These are phyloP conservation scores for Eupeodes corollae DNA, from an alignment of 1,140 invertebrate genomes.

Conservation along the genomic window DNA sequence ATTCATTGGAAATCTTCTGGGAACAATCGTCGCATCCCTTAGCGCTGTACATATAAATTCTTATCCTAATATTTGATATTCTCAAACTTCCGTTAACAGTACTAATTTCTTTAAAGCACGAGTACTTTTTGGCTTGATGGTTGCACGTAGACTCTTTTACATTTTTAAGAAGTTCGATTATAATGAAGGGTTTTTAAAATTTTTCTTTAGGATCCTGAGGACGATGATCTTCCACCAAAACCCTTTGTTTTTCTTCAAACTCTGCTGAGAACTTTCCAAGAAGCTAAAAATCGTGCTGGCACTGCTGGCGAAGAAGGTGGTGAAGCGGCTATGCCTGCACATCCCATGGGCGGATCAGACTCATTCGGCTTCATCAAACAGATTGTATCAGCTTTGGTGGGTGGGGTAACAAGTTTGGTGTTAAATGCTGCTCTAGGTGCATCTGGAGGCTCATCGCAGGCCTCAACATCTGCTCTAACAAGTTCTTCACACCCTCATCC, in stretches of 20 bases:
- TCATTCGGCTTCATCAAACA: slow-evolving; percentile 30
- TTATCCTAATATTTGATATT: not conserved
- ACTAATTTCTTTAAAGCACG: not conserved
- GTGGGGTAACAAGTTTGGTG: slow-evolving; percentile 24
- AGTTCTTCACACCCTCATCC: slow-evolving; percentile 2
- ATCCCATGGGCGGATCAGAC: slow-evolving; percentile 17
- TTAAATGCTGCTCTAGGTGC: slow-evolving; percentile 30
- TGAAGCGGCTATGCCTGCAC: slow-evolving; percentile 19
- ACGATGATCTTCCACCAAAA: slow-evolving; percentile 24
- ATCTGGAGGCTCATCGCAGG: slow-evolving; percentile 26
- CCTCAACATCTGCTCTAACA: slow-evolving; percentile 21
- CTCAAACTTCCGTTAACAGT: slow-evolving; percentile 11
- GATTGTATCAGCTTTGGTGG: slow-evolving; percentile 26
- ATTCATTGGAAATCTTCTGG: slow-evolving; percentile 36
- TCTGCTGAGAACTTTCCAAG: slow-evolving; percentile 23
- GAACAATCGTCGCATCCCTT: slow-evolving; percentile 29
- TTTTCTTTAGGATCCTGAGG: slow-evolving; percentile 27
- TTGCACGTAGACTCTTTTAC: not conserved
- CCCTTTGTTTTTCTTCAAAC: slow-evolving; percentile 27
- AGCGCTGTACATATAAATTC: slow-evolving; percentile 34
- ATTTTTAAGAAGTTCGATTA: not conserved
- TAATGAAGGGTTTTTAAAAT: not conserved
- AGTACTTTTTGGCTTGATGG: not conserved
- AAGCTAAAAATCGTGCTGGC: slow-evolving; percentile 21
- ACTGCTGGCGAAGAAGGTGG: slow-evolving; percentile 12